These are phyloP conservation scores for Amblyraja radiata DNA, from an alignment of 2,797 vertebrate species.

Conservation along the genomic window DNA sequence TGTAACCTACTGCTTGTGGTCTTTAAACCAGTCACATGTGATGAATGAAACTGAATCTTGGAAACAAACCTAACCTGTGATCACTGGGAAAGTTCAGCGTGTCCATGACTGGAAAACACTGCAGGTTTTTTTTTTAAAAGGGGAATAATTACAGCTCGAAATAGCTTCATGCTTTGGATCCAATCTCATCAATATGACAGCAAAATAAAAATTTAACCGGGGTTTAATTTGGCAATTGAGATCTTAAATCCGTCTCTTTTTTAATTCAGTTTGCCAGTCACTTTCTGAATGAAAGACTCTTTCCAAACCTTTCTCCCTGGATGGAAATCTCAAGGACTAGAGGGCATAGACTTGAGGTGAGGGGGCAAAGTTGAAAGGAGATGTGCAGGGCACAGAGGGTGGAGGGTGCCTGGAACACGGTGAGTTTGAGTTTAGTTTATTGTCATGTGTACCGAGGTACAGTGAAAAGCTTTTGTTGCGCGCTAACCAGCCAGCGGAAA, in stretches of 20 bases:
- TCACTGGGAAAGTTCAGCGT: constrained; percentile 35
- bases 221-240: constrained; percentile 47
- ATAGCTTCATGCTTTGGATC: constrained; percentile 33
- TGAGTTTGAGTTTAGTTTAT: too few species aligned
- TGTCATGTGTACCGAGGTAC: too few species aligned
- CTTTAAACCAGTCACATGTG: constrained; percentile 63
- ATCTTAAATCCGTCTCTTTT: neutral
- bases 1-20: constrained; percentile 73
- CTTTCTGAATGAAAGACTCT: neutral
- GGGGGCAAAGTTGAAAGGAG: too few species aligned
- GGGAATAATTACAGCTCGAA: constrained; percentile 33
- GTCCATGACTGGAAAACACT: constrained; percentile 32
- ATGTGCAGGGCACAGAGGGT: too few species aligned
- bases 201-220: constrained; percentile 45
- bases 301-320: too few species aligned
- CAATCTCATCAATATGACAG: constrained; percentile 6
- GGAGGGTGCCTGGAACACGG: too few species aligned
- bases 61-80: constrained; percentile 25
- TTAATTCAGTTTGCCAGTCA: neutral
- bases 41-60: constrained; percentile 35
- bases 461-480: too few species aligned
- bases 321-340: too few species aligned
- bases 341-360: too few species aligned
- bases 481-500: too few species aligned
- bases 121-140: neutral